A percentile compares a stretch with the other conserved stretches of the same genome.
phyloP scores from a whole-genome alignment of 2,113 vertebrate genomes.

The Peromyscus polionotus region DNA sequence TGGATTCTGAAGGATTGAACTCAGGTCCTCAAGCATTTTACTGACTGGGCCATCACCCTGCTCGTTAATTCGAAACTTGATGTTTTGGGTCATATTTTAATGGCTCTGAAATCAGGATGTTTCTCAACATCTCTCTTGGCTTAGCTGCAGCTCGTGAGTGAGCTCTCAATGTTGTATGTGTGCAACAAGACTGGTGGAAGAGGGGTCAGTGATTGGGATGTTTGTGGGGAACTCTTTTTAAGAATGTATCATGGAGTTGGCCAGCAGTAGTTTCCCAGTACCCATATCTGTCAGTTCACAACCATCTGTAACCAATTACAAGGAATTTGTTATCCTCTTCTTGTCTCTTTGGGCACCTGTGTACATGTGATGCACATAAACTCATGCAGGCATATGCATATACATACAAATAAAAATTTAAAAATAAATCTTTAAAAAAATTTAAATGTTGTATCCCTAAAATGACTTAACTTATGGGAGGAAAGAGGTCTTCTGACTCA shows the following conservation, averaged over 20 bases:
- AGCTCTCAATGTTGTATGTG: not conserved
- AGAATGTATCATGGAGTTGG: not conserved
- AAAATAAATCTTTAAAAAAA: not conserved
- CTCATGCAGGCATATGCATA: not conserved
- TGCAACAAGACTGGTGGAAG: not conserved
- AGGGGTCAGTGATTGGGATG: not conserved
- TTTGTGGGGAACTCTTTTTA: not conserved
- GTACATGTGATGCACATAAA: not conserved
- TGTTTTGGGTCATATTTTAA: constrained; percentile 45
- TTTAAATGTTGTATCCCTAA: not conserved
- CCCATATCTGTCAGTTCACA: not conserved
- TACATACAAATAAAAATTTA: not conserved
- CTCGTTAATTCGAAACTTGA: not conserved
- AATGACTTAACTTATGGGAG: not conserved
- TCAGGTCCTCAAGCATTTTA: not conserved
- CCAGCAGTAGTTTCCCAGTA: not conserved
- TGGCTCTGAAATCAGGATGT: constrained; percentile 38
- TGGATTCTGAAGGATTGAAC: not conserved
- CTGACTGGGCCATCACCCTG: not conserved
- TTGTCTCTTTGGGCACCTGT: not conserved
- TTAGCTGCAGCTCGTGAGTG: not conserved
- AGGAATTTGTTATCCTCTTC: not conserved
- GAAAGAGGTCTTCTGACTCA: not conserved
- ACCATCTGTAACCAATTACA: not conserved
- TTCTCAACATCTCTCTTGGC: not conserved